Conservation (phyloP, 2,797 vertebrate species). For the Pipistrellus pygmaeus region DNA sequence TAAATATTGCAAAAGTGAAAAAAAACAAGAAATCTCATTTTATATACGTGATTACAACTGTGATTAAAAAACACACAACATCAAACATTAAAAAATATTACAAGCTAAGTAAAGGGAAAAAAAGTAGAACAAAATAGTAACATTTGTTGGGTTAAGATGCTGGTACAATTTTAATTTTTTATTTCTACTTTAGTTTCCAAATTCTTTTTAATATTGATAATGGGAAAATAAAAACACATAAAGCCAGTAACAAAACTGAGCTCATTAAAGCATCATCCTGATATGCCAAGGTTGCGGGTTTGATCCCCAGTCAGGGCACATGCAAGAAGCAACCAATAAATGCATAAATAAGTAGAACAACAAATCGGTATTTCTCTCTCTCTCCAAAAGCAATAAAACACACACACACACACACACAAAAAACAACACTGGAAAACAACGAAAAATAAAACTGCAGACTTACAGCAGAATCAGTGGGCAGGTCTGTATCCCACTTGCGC, state of each 20-base stretch:
- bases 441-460: constrained; percentile 79
- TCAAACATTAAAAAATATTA: not conserved
- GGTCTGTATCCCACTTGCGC: constrained; percentile 97
- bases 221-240: constrained; percentile 6
- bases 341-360: not conserved
- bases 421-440: not conserved
- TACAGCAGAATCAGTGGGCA: constrained; percentile 97
- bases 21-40: not conserved
- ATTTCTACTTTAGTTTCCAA: not conserved
- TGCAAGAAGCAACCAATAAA: not conserved
- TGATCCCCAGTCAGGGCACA: not conserved
- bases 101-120: not conserved
- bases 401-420: not conserved
- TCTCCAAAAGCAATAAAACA: not conserved
- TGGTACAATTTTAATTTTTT: not conserved
- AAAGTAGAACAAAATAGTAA: constrained; percentile 13
- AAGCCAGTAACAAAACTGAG: not conserved
- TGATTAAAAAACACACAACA: not conserved
- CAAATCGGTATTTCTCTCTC: not conserved
- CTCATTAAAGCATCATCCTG: not conserved
- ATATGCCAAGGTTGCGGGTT: not conserved
- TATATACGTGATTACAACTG: not conserved
- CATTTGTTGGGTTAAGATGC: not conserved
- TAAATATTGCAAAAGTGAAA: not conserved
- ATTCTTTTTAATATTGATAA: not conserved